phyloP scores from a whole-genome alignment of 2,113 vertebrate species.

The Paratilapia polleni region DNA sequence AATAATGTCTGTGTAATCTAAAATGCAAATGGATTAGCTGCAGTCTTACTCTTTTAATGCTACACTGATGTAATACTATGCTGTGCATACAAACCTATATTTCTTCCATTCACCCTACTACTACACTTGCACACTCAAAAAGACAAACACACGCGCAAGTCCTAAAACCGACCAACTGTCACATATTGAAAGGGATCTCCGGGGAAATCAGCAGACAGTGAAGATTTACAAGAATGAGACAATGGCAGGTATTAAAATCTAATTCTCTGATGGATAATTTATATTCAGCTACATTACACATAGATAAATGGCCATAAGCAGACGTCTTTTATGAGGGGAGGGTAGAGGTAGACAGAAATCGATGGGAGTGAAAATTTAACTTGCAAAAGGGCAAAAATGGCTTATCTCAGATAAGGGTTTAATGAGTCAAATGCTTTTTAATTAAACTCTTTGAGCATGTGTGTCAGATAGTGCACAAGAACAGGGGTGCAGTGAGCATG shows the following conservation, averaged over 20 bases:
- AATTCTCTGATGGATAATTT: slow-evolving; percentile 59
- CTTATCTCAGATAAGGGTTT: slow-evolving; percentile 27
- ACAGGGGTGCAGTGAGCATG: slow-evolving; percentile 54
- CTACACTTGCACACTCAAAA: slow-evolving; percentile 1
- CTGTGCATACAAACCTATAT: background rate
- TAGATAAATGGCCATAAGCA: slow-evolving; percentile 55
- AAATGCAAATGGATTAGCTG: background rate
- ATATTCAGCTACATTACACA: slow-evolving; percentile 58
- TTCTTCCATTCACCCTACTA: background rate
- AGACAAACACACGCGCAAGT: slow-evolving; percentile 8
- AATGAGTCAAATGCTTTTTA: slow-evolving; percentile 63
- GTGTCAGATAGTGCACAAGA: slow-evolving; percentile 47
- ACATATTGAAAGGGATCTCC: slow-evolving; percentile 47
- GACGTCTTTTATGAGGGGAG: background rate
- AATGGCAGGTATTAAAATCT: slow-evolving; percentile 64
- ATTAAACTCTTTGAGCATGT: slow-evolving; percentile 53
- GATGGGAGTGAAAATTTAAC: background rate
- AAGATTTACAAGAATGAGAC: slow-evolving; percentile 60
- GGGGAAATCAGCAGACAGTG: slow-evolving; percentile 64
- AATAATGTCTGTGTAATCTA: background rate
- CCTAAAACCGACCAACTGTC: slow-evolving; percentile 21
- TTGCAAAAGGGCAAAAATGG: background rate
- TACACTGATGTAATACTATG: background rate
- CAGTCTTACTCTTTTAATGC: no score
- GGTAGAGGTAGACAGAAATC: background rate